A percentile compares a stretch with the other conserved stretches of the same genome.
Evolutionary conservation across 2,113 vertebrate genomes (phyloP).

Genomic region (Oplegnathus fasciatus): DNA sequence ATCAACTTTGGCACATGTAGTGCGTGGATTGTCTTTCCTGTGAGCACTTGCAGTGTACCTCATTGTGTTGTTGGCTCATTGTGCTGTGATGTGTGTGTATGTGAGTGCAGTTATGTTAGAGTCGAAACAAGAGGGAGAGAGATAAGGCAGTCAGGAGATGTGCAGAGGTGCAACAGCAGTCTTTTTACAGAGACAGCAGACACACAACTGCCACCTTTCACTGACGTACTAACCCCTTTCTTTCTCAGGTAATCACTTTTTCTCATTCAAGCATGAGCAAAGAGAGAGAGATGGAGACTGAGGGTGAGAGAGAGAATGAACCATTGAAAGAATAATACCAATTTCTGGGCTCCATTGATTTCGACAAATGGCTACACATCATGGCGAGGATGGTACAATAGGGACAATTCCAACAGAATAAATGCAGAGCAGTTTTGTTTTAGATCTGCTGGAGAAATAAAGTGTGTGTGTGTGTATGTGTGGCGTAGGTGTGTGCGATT

Average conservation of each 20-base stretch:
- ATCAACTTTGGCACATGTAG: slow-evolving; percentile 57
- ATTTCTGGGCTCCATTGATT: slow-evolving; percentile 74
- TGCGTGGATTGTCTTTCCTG: slow-evolving; percentile 48
- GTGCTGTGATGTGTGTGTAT: slow-evolving; percentile 29
- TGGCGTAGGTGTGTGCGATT: slow-evolving; percentile 22
- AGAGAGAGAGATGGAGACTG: slow-evolving; percentile 5
- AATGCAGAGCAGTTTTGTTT: slow-evolving; percentile 57
- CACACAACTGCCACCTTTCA: slow-evolving; percentile 48
- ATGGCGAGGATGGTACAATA: slow-evolving; percentile 52
- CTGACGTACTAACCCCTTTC: slow-evolving; percentile 49
- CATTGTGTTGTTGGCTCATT: slow-evolving; percentile 55
- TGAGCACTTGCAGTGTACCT: slow-evolving; percentile 31
- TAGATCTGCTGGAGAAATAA: slow-evolving; percentile 37
- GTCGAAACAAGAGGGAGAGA: slow-evolving; percentile 34
- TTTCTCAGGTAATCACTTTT: slow-evolving; percentile 71
- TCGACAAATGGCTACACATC: slow-evolving; percentile 69
- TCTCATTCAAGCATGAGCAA: slow-evolving; percentile 61
- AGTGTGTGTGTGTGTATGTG: slow-evolving; percentile 6
- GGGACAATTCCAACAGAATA: slow-evolving; percentile 57
- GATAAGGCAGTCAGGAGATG: slow-evolving; percentile 42
- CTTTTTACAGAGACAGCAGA: slow-evolving; percentile 55
- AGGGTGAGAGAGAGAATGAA: slow-evolving; percentile 49
- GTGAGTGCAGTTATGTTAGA: background rate
- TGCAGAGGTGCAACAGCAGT: slow-evolving; percentile 37
- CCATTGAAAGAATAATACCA: slow-evolving; percentile 66